phyloP scores from a whole-genome alignment of 2,113 vertebrate species.

The Otocyon megalotis region DNA sequence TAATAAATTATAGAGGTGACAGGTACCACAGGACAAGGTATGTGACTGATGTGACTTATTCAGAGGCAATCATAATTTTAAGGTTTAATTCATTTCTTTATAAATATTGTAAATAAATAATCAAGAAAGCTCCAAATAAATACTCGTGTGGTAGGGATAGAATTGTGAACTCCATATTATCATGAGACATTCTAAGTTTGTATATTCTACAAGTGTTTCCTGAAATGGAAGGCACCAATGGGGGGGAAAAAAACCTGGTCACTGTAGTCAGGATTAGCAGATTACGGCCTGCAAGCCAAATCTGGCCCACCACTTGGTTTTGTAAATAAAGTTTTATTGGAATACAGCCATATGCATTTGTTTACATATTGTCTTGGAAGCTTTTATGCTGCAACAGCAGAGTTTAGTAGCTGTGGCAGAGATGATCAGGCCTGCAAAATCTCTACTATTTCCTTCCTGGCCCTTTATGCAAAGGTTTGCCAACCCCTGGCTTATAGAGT shows the following conservation, averaged over 20 bases:
- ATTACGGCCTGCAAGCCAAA: neutral
- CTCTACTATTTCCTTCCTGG: neutral
- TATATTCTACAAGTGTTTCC: neutral
- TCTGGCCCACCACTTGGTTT: neutral
- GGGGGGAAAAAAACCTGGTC: neutral
- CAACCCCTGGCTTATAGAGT: neutral
- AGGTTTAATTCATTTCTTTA: neutral
- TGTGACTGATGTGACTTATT: neutral
- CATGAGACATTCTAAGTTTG: neutral
- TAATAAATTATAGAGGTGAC: conserved; percentile 16
- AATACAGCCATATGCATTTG: neutral
- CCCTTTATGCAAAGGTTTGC: neutral
- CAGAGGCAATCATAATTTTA: neutral
- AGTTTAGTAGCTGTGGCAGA: neutral
- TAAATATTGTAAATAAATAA: neutral
- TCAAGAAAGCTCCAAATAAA: neutral
- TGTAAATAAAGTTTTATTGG: conserved; percentile 65
- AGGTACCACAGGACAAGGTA: neutral
- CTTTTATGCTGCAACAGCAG: neutral
- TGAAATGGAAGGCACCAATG: neutral
- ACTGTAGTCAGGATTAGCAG: neutral
- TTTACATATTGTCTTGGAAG: neutral
- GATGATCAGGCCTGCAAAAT: neutral
- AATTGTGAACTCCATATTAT: neutral
- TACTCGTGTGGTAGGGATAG: neutral